Evolutionary conservation across 1,140 invertebrate genomes (phyloP).

Genomic region (Goniozus legneri): DNA sequence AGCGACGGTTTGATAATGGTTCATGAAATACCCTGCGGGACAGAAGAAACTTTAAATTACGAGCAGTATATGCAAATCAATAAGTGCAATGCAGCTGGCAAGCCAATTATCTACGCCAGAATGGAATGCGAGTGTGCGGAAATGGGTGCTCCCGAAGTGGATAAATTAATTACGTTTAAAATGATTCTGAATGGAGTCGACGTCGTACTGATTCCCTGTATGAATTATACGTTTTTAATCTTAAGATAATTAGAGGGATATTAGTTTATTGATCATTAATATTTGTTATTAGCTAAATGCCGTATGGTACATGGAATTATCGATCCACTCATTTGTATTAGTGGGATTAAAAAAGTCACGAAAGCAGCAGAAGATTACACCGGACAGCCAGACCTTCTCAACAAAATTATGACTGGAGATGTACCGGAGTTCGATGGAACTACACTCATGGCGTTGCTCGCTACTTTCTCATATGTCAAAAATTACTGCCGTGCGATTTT

Average conservation of each 20-base stretch:
- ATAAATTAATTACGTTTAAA: slow-evolving; percentile 96
- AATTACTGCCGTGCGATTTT: slow-evolving; percentile 91
- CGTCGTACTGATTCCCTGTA: slow-evolving; percentile 90
- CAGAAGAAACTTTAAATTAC: slow-evolving; percentile 97
- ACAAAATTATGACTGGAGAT: slow-evolving; percentile 73
- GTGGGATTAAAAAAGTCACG: slow-evolving; percentile 94
- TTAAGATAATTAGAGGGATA: slow-evolving; percentile 6
- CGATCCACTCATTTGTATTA: slow-evolving; percentile 88
- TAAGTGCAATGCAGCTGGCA: slow-evolving; percentile 85
- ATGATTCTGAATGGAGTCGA: slow-evolving; percentile 96
- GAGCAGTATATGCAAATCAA: slow-evolving; percentile 98
- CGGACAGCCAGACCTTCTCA: slow-evolving; percentile 91
- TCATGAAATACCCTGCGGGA: slow-evolving; percentile 94
- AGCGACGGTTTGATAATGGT: slow-evolving; percentile 98
- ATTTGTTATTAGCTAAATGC: neutral
- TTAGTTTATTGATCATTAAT: neutral
- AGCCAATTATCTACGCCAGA: slow-evolving; percentile 96
- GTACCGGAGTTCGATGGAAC: slow-evolving; percentile 79
- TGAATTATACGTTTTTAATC: neutral
- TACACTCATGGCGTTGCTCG: slow-evolving; percentile 92
- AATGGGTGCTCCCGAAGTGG: slow-evolving; percentile 91
- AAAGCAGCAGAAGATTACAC: slow-evolving; percentile 97
- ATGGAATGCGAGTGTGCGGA: slow-evolving; percentile 99
- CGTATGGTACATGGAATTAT: neutral
- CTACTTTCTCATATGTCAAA: slow-evolving; percentile 92